phyloP scores from a whole-genome alignment of 2,888 invertebrate genomes.

The Chloromyia formosa region DNA sequence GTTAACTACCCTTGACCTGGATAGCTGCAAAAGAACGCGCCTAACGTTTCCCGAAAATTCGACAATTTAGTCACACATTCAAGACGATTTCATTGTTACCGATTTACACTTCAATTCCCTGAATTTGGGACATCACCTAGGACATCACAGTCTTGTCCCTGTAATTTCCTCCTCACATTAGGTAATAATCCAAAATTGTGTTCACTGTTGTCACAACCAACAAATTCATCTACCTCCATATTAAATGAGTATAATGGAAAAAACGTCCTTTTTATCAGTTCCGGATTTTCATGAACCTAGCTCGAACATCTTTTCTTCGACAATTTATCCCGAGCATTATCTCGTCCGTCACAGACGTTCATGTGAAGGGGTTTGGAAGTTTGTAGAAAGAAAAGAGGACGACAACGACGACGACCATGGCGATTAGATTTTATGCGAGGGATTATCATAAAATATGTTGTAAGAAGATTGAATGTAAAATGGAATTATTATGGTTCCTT shows the following conservation, averaged over 20 bases:
- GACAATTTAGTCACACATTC: too few species aligned
- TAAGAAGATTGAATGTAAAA: constrained; percentile 30
- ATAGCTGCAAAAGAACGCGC: too few species aligned
- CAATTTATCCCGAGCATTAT: not conserved
- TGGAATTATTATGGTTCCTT: constrained; percentile 23
- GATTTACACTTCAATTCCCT: too few species aligned
- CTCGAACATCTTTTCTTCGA: not conserved
- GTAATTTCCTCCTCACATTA: not conserved
- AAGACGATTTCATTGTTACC: too few species aligned
- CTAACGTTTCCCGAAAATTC: too few species aligned
- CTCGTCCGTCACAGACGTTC: not conserved
- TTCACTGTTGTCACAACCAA: not conserved
- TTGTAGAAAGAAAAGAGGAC: not conserved
- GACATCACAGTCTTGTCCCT: too few species aligned
- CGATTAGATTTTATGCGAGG: constrained; percentile 32
- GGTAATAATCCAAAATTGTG: not conserved
- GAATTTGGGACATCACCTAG: too few species aligned
- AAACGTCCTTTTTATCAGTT: not conserved
- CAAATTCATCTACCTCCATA: too few species aligned
- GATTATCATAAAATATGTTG: constrained; percentile 28
- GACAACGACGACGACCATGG: not conserved
- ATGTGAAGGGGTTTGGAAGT: not conserved
- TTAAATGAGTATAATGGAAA: too few species aligned
- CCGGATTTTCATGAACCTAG: not conserved
- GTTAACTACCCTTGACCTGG: too few species aligned